Evolutionary conservation across 2,888 invertebrate species (phyloP).

Genomic region (Calameuta idolon): DNA sequence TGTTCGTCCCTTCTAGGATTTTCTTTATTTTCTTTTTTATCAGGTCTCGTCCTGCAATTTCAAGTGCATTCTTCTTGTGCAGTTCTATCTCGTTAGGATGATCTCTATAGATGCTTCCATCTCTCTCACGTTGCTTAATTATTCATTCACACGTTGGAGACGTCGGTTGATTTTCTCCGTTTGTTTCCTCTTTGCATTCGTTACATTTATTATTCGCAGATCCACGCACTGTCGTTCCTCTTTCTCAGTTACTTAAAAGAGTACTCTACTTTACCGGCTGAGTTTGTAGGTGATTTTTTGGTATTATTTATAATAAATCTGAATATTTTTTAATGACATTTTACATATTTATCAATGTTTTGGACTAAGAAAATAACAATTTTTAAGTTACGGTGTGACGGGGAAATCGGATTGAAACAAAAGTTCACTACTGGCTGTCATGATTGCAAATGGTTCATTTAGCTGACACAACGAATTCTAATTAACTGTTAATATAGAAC

Average conservation of each 20-base stretch:
- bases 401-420: too few relatives aligned
- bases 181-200: not conserved
- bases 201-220: not conserved
- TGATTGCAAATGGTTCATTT: too few relatives aligned
- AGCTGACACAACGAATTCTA: too few relatives aligned
- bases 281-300: too few relatives aligned
- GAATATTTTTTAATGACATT: too few relatives aligned
- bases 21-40: not conserved
- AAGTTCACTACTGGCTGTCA: too few relatives aligned
- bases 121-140: not conserved
- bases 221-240: not conserved
- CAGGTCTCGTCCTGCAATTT: not conserved
- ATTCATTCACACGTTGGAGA: not conserved
- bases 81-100: not conserved
- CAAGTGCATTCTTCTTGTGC: not conserved
- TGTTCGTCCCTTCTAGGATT: not conserved
- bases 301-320: too few relatives aligned
- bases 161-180: not conserved
- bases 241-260: not conserved
- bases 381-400: too few relatives aligned
- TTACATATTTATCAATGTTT: too few relatives aligned
- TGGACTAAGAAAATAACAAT: too few relatives aligned
- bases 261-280: too few relatives aligned
- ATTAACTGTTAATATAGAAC: too few relatives aligned
- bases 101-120: not conserved